Conservation (phyloP, 2,797 vertebrate species). For the Psittacula derbiana region DNA sequence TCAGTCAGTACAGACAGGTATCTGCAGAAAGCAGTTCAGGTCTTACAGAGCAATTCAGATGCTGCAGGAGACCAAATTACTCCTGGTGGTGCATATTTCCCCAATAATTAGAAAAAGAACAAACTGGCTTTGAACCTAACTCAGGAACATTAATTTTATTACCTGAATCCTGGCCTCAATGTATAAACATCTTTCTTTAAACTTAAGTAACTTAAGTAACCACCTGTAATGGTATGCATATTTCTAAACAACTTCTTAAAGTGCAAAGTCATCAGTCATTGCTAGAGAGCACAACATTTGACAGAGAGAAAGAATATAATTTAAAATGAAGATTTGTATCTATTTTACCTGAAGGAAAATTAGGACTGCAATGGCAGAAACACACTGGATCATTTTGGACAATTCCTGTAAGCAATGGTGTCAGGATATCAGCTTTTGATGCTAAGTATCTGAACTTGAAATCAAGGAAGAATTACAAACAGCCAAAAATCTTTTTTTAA, state of each 20-base stretch:
- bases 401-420: not conserved
- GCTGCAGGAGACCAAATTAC: not conserved
- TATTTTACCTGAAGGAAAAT: not conserved
- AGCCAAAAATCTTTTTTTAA: not conserved
- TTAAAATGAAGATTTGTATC: not conserved
- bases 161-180: not conserved
- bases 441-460: not conserved
- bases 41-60: not conserved
- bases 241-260: conserved; percentile 3
- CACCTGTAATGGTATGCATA: not conserved
- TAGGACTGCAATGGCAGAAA: not conserved
- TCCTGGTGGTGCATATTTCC: not conserved
- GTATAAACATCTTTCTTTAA: not conserved
- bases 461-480: not conserved
- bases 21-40: not conserved
- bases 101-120: not conserved
- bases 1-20: not conserved
- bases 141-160: not conserved
- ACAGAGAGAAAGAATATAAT: not conserved
- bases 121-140: not conserved
- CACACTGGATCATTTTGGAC: not conserved
- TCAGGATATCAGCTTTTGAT: not conserved
- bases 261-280: not conserved
- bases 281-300: not conserved
- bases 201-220: not conserved